Conservation (phyloP, 2,113 vertebrate species). For the Asarcornis scutulata region DNA sequence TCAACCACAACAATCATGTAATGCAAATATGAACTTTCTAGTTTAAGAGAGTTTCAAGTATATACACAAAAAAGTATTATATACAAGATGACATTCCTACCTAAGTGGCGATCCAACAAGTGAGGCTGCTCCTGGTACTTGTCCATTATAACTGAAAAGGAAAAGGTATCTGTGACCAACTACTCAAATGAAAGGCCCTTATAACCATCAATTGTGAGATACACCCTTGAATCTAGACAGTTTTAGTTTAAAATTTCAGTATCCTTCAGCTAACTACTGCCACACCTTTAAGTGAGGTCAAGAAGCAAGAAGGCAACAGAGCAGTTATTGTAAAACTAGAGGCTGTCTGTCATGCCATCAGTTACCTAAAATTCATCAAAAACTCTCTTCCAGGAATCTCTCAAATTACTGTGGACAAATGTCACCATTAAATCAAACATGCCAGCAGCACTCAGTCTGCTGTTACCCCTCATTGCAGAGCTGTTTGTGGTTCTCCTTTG, state of each 20-base stretch:
- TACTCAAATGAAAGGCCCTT: neutral
- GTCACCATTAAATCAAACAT: neutral
- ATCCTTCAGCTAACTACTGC: neutral
- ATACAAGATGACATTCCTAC: slow-evolving; percentile 71
- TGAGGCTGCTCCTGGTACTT: slow-evolving; percentile 96
- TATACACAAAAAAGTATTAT: neutral
- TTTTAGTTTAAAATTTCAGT: neutral
- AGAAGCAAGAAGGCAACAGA: neutral
- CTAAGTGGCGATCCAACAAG: slow-evolving; percentile 91
- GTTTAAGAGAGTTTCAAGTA: neutral
- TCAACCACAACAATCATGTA: neutral
- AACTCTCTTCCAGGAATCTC: neutral
- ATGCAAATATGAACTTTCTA: neutral
- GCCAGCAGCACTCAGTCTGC: neutral
- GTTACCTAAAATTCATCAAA: neutral
- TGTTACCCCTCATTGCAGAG: neutral
- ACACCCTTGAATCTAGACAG: neutral
- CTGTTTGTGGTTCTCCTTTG: neutral
- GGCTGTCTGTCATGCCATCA: neutral
- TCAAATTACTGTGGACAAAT: neutral
- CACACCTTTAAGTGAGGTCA: neutral
- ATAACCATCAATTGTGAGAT: neutral
- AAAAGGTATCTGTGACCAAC: neutral
- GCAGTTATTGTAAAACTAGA: neutral
- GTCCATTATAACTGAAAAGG: slow-evolving; percentile 89